Percentiles rank a stretch among this genome's conserved stretches.
These are phyloP conservation scores for Manacus vitellinus DNA, from an alignment of 2,113 vertebrate genomes.

Conservation along the genomic window DNA sequence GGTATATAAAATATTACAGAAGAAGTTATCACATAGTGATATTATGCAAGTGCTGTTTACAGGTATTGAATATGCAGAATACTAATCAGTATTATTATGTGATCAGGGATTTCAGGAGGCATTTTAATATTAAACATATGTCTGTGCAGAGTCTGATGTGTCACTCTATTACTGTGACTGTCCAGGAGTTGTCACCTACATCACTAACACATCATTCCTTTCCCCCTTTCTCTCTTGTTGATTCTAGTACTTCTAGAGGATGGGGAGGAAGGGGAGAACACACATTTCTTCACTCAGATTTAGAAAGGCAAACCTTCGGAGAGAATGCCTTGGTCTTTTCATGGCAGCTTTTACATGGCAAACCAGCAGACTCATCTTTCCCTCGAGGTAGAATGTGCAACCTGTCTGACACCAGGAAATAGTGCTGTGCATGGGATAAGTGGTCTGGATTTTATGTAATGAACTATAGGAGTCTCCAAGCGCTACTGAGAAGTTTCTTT, in stretches of 20 bases:
- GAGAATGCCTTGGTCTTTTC: not conserved
- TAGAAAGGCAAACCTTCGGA: not conserved
- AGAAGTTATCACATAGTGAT: not conserved
- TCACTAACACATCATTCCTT: not conserved
- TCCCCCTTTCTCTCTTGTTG: not conserved
- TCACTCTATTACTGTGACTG: not conserved
- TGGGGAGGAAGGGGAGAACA: not conserved
- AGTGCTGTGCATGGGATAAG: not conserved
- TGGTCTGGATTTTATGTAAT: not conserved
- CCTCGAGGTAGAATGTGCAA: not conserved
- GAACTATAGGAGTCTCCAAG: not conserved
- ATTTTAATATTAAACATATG: not conserved
- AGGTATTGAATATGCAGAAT: not conserved
- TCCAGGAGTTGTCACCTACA: not conserved
- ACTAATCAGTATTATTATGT: not conserved
- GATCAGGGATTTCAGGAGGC: not conserved
- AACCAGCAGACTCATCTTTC: not conserved
- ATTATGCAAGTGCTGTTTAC: conserved; percentile 6
- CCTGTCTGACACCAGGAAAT: not conserved
- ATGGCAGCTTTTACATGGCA: not conserved
- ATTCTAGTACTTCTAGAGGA: not conserved
- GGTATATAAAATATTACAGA: not conserved
- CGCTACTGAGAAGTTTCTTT: not conserved
- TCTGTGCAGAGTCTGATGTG: not conserved
- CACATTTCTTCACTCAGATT: not conserved